Conservation (phyloP, 2,888 invertebrate species). For the Lasius fuliginosus region DNA sequence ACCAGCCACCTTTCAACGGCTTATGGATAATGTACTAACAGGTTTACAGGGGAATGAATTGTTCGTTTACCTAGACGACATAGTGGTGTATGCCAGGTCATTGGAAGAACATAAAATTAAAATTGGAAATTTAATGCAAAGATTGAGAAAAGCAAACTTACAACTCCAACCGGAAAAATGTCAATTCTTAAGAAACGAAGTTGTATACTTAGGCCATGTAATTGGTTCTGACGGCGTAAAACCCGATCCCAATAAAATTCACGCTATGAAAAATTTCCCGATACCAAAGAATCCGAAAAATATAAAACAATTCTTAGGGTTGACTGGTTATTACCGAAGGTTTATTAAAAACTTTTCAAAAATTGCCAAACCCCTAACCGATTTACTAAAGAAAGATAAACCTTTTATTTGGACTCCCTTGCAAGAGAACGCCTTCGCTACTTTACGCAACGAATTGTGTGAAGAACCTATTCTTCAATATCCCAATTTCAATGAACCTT, state of each 20-base stretch:
- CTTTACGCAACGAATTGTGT: too few relatives aligned
- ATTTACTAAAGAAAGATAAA: too few relatives aligned
- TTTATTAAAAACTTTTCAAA: too few relatives aligned
- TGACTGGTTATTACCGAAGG: too few relatives aligned
- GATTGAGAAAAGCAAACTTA: fast-evolving
- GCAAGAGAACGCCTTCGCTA: too few relatives aligned
- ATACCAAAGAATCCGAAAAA: neutral
- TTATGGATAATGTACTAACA: neutral
- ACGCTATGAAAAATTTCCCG: neutral
- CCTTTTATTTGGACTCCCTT: too few relatives aligned
- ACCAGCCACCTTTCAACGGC: fast-evolving
- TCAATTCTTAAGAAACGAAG: neutral
- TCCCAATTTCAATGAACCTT: too few relatives aligned
- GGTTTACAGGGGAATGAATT: neutral
- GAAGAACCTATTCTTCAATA: too few relatives aligned
- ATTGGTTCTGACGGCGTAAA: neutral
- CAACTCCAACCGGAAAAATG: neutral
- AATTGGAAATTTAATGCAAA: neutral
- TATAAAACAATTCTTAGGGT: too few relatives aligned
- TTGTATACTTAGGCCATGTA: neutral
- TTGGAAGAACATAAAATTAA: neutral
- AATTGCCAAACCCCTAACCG: too few relatives aligned
- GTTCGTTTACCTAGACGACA: neutral
- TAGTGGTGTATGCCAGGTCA: neutral
- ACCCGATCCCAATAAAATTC: neutral